These are phyloP conservation scores for Zonotrichia leucophrys DNA, from an alignment of 2,113 vertebrate genomes.

Conservation along the genomic window DNA sequence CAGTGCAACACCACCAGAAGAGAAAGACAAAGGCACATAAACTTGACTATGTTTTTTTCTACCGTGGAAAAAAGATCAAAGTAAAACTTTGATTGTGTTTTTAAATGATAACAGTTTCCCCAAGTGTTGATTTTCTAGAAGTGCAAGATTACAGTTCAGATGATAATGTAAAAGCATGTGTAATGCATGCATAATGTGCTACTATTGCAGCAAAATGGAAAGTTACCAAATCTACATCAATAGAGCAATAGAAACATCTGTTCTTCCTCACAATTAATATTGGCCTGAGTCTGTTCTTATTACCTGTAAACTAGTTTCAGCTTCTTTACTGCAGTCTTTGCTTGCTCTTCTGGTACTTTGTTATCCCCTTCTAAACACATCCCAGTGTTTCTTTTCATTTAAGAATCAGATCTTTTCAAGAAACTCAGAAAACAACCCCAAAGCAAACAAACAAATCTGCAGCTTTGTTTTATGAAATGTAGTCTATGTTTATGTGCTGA, in stretches of 20 bases:
- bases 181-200: neutral
- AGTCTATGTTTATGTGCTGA: conserved; percentile 9
- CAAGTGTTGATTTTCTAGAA: neutral
- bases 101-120: neutral
- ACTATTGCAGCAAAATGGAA: neutral
- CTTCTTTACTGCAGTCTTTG: neutral
- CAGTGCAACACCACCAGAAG: neutral
- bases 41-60: neutral
- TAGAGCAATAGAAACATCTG: neutral
- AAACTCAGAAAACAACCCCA: conserved; percentile 9
- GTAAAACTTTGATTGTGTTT: neutral
- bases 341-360: neutral
- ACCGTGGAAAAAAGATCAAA: neutral
- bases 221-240: neutral
- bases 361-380: neutral
- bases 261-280: neutral
- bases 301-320: neutral
- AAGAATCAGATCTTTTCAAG: neutral
- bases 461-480: conserved; percentile 23
- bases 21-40: conserved; percentile 5
- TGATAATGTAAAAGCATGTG: neutral
- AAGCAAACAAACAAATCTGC: neutral
- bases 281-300: neutral
- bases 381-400: neutral
- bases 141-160: neutral